Conservation (phyloP, 2,888 invertebrate genomes). For the Neuroscelio doddi region DNA sequence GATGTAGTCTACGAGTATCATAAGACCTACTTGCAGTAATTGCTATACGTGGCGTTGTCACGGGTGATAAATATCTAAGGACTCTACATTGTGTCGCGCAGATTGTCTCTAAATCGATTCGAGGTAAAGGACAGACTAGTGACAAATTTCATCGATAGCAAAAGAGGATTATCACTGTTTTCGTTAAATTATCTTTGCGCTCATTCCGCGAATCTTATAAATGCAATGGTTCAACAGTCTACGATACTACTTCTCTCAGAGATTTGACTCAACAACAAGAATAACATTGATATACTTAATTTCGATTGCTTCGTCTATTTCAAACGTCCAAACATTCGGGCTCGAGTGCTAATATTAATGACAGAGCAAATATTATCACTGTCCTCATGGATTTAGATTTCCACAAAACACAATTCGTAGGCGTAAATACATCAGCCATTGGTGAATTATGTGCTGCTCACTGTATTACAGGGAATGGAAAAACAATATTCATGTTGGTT, state of each 20-base stretch:
- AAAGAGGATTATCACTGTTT: neutral
- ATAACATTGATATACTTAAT: neutral
- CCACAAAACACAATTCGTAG: neutral
- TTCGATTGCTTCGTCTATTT: neutral
- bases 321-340: neutral
- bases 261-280: neutral
- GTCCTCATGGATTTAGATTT: too few species aligned
- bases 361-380: too few species aligned
- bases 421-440: neutral
- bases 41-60: constrained; percentile 31
- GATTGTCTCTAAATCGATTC: neutral
- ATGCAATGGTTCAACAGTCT: neutral
- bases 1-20: constrained; percentile 43
- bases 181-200: neutral
- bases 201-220: neutral
- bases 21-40: constrained; percentile 26
- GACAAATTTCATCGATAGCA: neutral
- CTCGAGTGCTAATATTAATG: too few species aligned
- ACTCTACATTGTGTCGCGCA: neutral
- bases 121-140: neutral
- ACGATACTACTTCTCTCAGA: neutral
- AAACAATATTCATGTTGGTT: constrained; percentile 3
- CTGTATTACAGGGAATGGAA: neutral
- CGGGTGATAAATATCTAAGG: constrained; percentile 13
- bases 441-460: neutral